A percentile compares a stretch with the other conserved stretches of the same genome.
Conservation (phyloP, 2,888 invertebrate species). For the Plagiodera versicolora region DNA sequence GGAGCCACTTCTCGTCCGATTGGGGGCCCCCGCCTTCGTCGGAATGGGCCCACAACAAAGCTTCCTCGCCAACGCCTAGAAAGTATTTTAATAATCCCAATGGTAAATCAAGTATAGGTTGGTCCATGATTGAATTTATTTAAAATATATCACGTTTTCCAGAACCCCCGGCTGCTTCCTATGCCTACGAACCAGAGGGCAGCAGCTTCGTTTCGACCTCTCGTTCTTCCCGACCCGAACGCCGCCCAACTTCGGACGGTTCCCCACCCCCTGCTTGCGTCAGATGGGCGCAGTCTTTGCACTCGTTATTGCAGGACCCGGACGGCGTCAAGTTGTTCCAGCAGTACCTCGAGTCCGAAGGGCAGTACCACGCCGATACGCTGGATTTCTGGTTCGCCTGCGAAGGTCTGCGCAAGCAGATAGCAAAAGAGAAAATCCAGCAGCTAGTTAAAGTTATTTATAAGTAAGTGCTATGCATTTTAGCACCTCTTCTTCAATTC, state of each 20-base stretch:
- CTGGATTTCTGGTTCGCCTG: constrained; percentile 95
- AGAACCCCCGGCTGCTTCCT: constrained; percentile 41
- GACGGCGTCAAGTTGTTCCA: constrained; percentile 89
- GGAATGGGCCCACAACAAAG: constrained; percentile 43
- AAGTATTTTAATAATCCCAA: constrained; percentile 38
- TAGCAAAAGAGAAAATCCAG: constrained; percentile 69
- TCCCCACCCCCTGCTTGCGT: constrained; percentile 69
- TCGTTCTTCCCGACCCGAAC: constrained; percentile 50
- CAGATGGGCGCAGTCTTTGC: constrained; percentile 87
- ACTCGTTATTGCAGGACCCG: constrained; percentile 82
- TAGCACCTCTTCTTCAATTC: no score
- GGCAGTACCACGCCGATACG: constrained; percentile 75
- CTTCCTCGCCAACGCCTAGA: constrained; percentile 42
- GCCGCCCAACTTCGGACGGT: constrained; percentile 40
- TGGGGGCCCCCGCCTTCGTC: constrained; percentile 40
- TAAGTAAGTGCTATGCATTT: constrained; percentile 66
- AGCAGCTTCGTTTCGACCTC: constrained; percentile 54
- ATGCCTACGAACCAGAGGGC: constrained; percentile 49
- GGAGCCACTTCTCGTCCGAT: constrained; percentile 49
- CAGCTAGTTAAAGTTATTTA: constrained; percentile 83
- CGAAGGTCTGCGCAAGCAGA: constrained; percentile 80
- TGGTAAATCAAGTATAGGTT: no score
- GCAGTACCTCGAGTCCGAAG: constrained; percentile 78
- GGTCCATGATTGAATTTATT: no score
- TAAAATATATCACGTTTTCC: no score